Conservation (phyloP, 2,113 vertebrate genomes). For the Corynorhinus townsendii region DNA sequence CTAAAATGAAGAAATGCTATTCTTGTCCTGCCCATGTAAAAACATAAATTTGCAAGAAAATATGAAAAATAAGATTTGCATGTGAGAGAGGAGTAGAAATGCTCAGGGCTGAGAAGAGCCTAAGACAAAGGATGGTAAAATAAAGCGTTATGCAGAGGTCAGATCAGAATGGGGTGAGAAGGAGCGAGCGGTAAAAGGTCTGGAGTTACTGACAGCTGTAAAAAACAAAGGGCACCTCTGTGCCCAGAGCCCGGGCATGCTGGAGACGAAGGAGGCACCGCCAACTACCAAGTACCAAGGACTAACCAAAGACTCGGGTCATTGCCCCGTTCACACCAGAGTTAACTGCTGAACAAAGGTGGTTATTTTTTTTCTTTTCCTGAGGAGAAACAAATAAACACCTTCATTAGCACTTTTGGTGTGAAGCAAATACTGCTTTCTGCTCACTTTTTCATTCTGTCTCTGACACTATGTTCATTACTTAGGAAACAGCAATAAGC, state of each 20-base stretch:
- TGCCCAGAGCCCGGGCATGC: background rate
- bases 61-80: background rate
- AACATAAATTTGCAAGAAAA: slow-evolving; percentile 8
- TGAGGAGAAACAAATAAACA: background rate
- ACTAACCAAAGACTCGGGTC: background rate
- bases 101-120: background rate
- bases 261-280: background rate
- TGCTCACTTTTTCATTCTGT: slow-evolving; percentile 67
- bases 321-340: background rate
- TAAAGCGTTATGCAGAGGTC: background rate
- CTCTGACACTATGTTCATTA: slow-evolving; percentile 64
- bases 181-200: background rate
- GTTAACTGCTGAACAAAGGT: background rate
- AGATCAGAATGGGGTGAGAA: background rate
- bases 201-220: background rate
- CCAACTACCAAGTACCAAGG: background rate
- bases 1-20: background rate
- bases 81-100: background rate
- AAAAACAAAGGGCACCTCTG: background rate
- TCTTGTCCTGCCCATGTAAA: background rate
- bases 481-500: slow-evolving; percentile 69
- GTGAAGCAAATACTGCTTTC: slow-evolving; percentile 44
- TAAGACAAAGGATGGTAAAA: background rate
- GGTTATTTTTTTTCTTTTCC: background rate
- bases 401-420: background rate